Evolutionary conservation across 2,888 invertebrate species (phyloP), one percentile per base, ranked within the genome.

Genomic region (Heliconius sara): DNA sequence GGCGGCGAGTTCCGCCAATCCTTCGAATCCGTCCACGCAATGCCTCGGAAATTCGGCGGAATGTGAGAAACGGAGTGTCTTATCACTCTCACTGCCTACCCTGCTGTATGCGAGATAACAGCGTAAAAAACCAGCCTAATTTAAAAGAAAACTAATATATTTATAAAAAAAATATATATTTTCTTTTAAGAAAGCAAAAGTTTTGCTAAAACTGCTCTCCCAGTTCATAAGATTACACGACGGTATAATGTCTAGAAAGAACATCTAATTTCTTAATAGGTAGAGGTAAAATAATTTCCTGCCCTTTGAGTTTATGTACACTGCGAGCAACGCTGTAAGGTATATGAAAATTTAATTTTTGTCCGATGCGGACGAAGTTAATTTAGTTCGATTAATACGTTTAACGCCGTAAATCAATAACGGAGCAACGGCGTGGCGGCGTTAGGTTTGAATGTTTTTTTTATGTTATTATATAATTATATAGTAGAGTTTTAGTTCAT

Each of bases 241-340:
- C 2, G n/a, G 25, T 6, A 52, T 52, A 52, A 52, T 52, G 6
- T 65, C 25, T 65, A 65, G 63, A 65, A 13, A 65, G 63, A 65
- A 13, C 5, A 12, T 65, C 65, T 39, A 68, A 68, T 39, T 39
- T 39, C 39, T 39, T 13, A 68, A n/a, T 68, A 43, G 13, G 10
- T 13, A 65, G 16, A 68, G 39, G n/a, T 68, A 68, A 68, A 68
- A 68, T 43, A 25, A 43, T 68, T 68, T 68, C n/a, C 39, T 43
- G 5, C n/a, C 0, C 68, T 68, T 68, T 68, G 39, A 39, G 65
- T 65, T 27, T 25, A 27, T 6, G 39, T 68, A 34, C 39, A n/a
- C 39, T 68, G 12, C 39, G n/a, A 30, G 12, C 39, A 39, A 30
- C 13, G 10, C 39, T 68, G 68, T 25, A 2, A 39, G 39, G 39